phyloP scores from a whole-genome alignment of 1,140 invertebrate genomes.

The Aphelenchoides avenae region DNA sequence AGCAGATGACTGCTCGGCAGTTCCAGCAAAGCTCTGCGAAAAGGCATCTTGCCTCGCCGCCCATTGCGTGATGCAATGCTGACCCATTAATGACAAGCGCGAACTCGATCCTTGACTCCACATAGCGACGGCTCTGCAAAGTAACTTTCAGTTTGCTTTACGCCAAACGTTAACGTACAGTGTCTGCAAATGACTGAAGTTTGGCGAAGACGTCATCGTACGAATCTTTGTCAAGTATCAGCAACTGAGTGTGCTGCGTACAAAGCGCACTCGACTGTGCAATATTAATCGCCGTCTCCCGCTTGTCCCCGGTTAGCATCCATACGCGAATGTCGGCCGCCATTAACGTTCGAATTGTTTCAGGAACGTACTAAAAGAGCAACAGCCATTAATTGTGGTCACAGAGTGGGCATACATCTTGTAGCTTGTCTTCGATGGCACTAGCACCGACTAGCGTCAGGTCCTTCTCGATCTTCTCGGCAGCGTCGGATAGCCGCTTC shows the following conservation, averaged over 20 bases:
- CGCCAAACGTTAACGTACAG: too few species aligned
- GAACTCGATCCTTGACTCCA: slow-evolving; percentile 35
- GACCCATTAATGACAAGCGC: slow-evolving; percentile 78
- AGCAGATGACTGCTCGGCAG: slow-evolving; percentile 95
- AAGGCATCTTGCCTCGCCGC: slow-evolving; percentile 81
- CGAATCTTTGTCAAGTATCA: slow-evolving; percentile 93
- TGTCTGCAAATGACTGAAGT: slow-evolving; percentile 78
- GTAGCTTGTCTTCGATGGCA: slow-evolving; percentile 91
- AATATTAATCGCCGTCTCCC: slow-evolving; percentile 98
- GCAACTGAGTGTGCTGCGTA: slow-evolving; percentile 75
- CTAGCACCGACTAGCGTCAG: slow-evolving; percentile 80
- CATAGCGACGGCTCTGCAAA: slow-evolving; percentile 17
- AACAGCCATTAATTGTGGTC: too few species aligned
- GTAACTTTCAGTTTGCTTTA: too few species aligned
- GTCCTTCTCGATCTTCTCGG: slow-evolving; percentile 78
- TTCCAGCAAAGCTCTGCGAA: slow-evolving; percentile 87
- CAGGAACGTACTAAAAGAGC: slow-evolving; percentile 72
- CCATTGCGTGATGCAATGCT: slow-evolving; percentile 87
- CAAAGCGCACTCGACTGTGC: slow-evolving; percentile 87
- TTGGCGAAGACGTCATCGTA: slow-evolving; percentile 78
- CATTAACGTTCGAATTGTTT: slow-evolving; percentile 81
- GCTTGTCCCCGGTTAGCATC: slow-evolving; percentile 97
- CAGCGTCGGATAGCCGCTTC: slow-evolving; percentile 75
- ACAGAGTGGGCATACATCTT: slow-evolving; percentile 71
- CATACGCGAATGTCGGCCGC: slow-evolving; percentile 89